phyloP scores from a whole-genome alignment of 2,797 vertebrate genomes.

The Muraenolepis orangiensis region DNA sequence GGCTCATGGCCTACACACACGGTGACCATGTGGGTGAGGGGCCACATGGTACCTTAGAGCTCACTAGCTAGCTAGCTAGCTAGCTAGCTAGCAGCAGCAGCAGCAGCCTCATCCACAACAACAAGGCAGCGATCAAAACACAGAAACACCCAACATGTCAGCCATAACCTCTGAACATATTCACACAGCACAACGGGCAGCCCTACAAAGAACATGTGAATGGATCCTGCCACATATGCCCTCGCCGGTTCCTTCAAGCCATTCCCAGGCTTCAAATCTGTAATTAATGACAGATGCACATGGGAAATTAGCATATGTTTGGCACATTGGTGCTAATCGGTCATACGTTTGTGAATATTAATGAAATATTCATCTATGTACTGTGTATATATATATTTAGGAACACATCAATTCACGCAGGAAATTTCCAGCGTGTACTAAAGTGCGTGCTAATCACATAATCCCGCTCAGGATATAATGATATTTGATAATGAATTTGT shows the following conservation, averaged over 20 bases:
- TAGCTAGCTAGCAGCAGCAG: constrained; percentile 27
- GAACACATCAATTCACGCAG: constrained; percentile 36
- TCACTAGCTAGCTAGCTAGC: too few relatives aligned
- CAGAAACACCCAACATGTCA: constrained; percentile 44
- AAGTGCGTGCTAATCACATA: constrained; percentile 33
- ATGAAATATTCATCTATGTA: constrained; percentile 61
- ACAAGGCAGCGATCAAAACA: constrained; percentile 32
- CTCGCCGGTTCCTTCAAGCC: constrained; percentile 67
- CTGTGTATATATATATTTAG: constrained; percentile 53
- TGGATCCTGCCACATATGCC: constrained; percentile 54
- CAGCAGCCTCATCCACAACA: constrained; percentile 10
- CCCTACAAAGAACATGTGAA: constrained; percentile 35
- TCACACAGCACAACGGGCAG: constrained; percentile 56
- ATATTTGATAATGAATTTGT: not conserved
- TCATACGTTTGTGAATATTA: constrained; percentile 71
- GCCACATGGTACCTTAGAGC: not conserved
- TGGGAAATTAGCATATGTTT: constrained; percentile 77
- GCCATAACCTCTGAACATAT: constrained; percentile 56
- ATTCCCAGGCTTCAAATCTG: constrained; percentile 71
- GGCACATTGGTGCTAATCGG: constrained; percentile 70
- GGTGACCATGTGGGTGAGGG: not conserved
- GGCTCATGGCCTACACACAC: not conserved
- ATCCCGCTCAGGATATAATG: constrained; percentile 34
- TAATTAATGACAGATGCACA: constrained; percentile 79
- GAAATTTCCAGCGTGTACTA: constrained; percentile 28